Evolutionary conservation across 2,113 vertebrate genomes (phyloP), one percentile per base, ranked within the genome.

Genomic region (Pluvialis apricaria): DNA sequence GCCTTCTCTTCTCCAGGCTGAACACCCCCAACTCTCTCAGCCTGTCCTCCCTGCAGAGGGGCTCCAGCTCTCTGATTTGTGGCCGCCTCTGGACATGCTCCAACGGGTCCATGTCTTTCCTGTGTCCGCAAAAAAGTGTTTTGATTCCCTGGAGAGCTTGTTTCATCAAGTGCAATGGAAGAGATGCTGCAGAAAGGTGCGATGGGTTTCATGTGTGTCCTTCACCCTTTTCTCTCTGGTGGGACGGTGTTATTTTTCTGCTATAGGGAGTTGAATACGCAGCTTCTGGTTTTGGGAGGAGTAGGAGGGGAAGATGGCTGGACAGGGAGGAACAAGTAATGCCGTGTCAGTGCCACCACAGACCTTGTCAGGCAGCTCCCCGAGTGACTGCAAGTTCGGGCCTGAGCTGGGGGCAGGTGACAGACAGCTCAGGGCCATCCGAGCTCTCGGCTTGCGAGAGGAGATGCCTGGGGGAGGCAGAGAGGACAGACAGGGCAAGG

Each of bases 331-430:
- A 70, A 20, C 18, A 47, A 36, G 44, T 2, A 15, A 13, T 3
- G 8, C 13, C 3, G 3, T 6, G 0, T 72, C 2, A 0, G 34
- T 83, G 70, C 60, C 65, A 70, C 24, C 1, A 0, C 57, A 49
- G 70, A 25, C 36, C 45, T 54, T 54, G 57, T 15, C 78, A 44
- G 49, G 62, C n/a, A 60, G 42, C 57, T 68, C 55, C 78, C 60
- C 2, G 1, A 4, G 17, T 31, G 70, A 34, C 77, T 45, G 34
- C 36, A 9, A 22, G 42, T 29, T 42, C 1, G 1, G 66, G 78
- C 52, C 79, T 51, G 62, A 76, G 83, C 93, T 86, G 42, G 44
- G 54, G 69, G 10, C 11, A 10, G 31, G 71, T 57, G 65, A 75
- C 44, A 79, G 87, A 62, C n/a, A 90, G 88, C 36, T 82, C 45